Conservation (phyloP, 2,888 invertebrate species). For the Loripinus fragilis region DNA sequence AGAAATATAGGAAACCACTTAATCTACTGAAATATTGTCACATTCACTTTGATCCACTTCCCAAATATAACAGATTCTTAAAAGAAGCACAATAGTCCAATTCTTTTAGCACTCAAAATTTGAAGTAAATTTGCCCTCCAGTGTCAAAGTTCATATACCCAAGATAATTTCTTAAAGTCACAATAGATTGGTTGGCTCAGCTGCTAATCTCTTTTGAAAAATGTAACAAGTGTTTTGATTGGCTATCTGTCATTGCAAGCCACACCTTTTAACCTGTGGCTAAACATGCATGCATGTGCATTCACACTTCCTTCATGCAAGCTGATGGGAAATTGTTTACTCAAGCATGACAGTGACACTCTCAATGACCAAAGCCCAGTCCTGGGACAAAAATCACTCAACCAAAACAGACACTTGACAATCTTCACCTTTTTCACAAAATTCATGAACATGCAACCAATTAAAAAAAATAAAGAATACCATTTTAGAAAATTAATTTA, state of each 20-base stretch:
- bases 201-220: not conserved
- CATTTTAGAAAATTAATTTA: no score
- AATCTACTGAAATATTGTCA: constrained; percentile 42
- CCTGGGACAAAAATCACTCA: not conserved
- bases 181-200: not conserved
- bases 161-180: not conserved
- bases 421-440: no score
- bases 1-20: constrained; percentile 14
- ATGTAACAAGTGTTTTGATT: not conserved
- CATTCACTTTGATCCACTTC: constrained; percentile 16
- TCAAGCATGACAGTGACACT: not conserved
- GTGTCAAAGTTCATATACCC: constrained; percentile 19
- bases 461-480: no score
- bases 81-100: constrained; percentile 3
- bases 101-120: not conserved
- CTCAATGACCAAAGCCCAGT: not conserved
- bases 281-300: constrained; percentile 21
- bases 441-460: no score
- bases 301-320: not conserved
- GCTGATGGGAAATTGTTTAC: constrained; percentile 1
- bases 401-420: not conserved
- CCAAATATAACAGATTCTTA: not conserved
- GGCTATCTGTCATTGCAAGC: not conserved
- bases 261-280: constrained; percentile 1
- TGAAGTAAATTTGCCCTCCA: not conserved